These are phyloP conservation scores for Sciaenops ocellatus DNA, from an alignment of 2,797 vertebrate species.

Conservation along the genomic window DNA sequence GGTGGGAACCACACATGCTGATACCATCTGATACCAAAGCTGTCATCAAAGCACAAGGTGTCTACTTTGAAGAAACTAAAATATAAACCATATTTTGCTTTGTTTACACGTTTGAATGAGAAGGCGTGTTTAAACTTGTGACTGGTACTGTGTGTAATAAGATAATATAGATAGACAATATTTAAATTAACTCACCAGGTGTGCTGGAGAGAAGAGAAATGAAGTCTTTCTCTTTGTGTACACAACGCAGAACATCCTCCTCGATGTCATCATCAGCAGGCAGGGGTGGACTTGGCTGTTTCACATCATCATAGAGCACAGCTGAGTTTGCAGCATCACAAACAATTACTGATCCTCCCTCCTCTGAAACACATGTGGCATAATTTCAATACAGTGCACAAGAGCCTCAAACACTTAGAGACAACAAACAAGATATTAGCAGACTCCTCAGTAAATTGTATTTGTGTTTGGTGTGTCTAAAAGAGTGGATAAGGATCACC, in stretches of 20 bases:
- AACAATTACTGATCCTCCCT: constrained; percentile 40
- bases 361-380: constrained; percentile 54
- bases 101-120: too few relatives aligned
- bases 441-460: background rate
- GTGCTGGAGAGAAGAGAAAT: constrained; percentile 77
- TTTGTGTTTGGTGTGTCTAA: background rate
- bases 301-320: background rate
- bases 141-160: too few relatives aligned
- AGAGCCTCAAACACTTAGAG: too few relatives aligned
- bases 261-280: background rate
- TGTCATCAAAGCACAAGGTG: too few relatives aligned
- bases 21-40: too few relatives aligned
- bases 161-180: background rate
- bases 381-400: background rate
- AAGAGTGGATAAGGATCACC: constrained; percentile 67
- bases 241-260: constrained; percentile 25
- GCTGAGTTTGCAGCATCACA: constrained; percentile 23
- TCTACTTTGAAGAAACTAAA: too few relatives aligned
- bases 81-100: too few relatives aligned
- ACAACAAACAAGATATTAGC: background rate
- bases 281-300: background rate
- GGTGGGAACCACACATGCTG: too few relatives aligned
- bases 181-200: constrained; percentile 67
- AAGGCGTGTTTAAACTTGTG: too few relatives aligned
- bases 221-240: constrained; percentile 83